Evolutionary conservation across 1,140 invertebrate species (phyloP).

Genomic region (Sipha flava): DNA sequence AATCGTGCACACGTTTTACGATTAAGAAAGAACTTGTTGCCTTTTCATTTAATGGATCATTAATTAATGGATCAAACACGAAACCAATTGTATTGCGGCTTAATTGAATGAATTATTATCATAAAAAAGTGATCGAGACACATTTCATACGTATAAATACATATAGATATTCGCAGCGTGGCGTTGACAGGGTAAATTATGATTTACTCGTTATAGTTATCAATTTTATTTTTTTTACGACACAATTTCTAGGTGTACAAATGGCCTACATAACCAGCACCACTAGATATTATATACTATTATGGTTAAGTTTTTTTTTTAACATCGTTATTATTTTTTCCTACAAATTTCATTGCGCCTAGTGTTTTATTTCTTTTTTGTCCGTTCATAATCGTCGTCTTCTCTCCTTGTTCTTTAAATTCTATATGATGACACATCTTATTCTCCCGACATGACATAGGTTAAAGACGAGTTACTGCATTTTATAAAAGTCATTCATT

Average conservation of each 20-base stretch:
- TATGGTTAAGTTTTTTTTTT: background rate
- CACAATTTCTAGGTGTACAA: background rate
- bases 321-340: constrained; percentile 10
- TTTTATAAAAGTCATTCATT: constrained; percentile 33
- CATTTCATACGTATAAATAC: background rate
- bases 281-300: background rate
- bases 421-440: constrained; percentile 26
- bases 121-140: background rate
- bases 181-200: background rate
- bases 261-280: constrained; percentile 5
- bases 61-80: background rate
- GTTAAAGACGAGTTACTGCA: constrained; percentile 28
- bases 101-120: constrained; percentile 3
- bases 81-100: background rate
- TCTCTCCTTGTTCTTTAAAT: constrained; percentile 14
- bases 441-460: constrained; percentile 29
- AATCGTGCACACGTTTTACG: constrained; percentile 1
- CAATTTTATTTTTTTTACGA: background rate
- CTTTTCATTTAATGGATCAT: background rate
- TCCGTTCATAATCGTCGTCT: background rate
- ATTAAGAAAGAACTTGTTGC: background rate
- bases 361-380: background rate
- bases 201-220: background rate
- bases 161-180: background rate
- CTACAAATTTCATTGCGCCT: background rate